These are phyloP conservation scores for Eretmodus cyanostictus DNA, from an alignment of 2,113 vertebrate genomes.

Conservation along the genomic window DNA sequence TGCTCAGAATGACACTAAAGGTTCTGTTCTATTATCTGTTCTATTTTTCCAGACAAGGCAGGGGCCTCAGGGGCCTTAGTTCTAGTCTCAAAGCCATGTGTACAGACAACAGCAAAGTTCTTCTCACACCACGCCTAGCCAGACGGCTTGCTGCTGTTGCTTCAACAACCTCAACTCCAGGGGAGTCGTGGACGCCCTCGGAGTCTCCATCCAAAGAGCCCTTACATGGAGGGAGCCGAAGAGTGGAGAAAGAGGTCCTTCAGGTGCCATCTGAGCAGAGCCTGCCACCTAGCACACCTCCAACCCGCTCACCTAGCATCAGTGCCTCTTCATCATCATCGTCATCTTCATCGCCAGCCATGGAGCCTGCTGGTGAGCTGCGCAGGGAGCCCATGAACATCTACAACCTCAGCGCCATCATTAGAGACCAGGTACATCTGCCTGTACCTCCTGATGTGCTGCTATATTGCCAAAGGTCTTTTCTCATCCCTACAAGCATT, in stretches of 20 bases:
- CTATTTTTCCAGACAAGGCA: constrained; percentile 73
- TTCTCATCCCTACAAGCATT: neutral
- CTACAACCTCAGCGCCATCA: constrained; percentile 94
- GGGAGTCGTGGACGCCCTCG: constrained; percentile 71
- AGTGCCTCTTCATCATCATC: constrained; percentile 84
- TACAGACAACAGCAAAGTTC: constrained; percentile 85
- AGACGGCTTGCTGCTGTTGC: constrained; percentile 76
- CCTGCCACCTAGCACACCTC: constrained; percentile 74
- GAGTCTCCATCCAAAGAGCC: constrained; percentile 75
- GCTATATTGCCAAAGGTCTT: neutral
- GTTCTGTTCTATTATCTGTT: neutral
- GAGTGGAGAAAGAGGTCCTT: neutral
- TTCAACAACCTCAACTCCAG: constrained; percentile 65
- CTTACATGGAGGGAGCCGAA: constrained; percentile 61
- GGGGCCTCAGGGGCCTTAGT: constrained; percentile 80
- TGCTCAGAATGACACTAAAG: neutral
- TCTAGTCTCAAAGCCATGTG: constrained; percentile 73
- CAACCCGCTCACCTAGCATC: constrained; percentile 81
- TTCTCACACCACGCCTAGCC: constrained; percentile 86
- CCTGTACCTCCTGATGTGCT: neutral
- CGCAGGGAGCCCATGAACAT: constrained; percentile 94
- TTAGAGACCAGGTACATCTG: constrained; percentile 89
- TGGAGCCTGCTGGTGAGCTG: constrained; percentile 80
- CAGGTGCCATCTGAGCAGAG: constrained; percentile 29
- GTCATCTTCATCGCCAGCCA: constrained; percentile 80